Evolutionary conservation across 23 tunicate genomes (phyloP), one percentile per base, ranked within the genome.

Genomic region (Styela plicata): DNA sequence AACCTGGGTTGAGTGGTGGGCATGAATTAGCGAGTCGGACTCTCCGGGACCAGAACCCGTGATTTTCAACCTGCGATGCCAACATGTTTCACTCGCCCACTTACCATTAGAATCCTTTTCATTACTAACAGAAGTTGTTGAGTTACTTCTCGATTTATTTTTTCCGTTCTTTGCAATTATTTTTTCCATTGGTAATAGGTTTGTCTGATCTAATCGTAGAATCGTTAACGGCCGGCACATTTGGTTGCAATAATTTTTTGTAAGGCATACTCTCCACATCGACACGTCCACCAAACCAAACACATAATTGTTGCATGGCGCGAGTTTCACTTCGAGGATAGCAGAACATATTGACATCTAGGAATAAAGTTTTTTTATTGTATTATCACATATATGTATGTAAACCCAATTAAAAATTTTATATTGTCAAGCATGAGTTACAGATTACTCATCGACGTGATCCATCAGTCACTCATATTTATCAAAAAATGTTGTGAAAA

Each of bases 261-360:
- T 28, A 33, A 22, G 34, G 34, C 25, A 74, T 52, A 33, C 82
- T 74, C 24, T 90, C 33, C 18, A 52, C 64, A 26, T 63, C 34
- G 21, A 85, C 63, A 23, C 89, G 63, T 1, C 89, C 89, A 13
- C 84, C 83, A 62, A 90, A 90, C 96, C 96, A 90, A 2, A 79
- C 81, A 18, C 63, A 73, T 25, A 90, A 69, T 53, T 85, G 96
- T 24, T 81, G 96, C 28, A 18, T n/a, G 19, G 84, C 89, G 17
- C 96, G 79, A 18, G 88, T 83, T 44, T 34, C 70, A 26, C 89
- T 76, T 23, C 96, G 77, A 0, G 96, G 96, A 33, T 84, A 69
- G 62, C 78, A 74, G 78, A 88, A 88, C 26, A 83, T 68, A 69
- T 88, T 83, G 82, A 83, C 69, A 63, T 88, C 92, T 88, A 69